phyloP scores from a whole-genome alignment of 2,888 invertebrate genomes.

The Desoria tigrina region DNA sequence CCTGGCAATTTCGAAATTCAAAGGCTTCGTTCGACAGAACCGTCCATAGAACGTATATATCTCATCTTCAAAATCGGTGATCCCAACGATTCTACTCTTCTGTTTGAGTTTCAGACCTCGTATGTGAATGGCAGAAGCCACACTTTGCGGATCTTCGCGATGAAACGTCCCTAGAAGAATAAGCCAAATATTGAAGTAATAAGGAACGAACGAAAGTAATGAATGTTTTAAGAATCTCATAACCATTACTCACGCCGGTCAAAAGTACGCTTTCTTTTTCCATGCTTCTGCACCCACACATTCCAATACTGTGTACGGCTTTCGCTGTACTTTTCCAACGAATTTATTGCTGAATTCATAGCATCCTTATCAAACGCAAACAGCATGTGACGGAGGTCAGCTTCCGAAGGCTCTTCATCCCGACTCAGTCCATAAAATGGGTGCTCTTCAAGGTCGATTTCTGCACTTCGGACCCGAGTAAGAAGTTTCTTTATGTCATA shows the following conservation, averaged over 20 bases:
- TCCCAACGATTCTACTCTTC: slow-evolving; percentile 19
- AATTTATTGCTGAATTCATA: slow-evolving; percentile 30
- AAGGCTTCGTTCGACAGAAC: slow-evolving; percentile 47
- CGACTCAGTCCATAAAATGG: slow-evolving; percentile 34
- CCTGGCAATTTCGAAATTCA: slow-evolving; percentile 25
- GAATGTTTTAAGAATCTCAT: not conserved
- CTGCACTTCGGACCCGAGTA: too few species aligned
- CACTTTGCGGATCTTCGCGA: slow-evolving; percentile 46
- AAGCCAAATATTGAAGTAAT: too few species aligned
- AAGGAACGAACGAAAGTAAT: too few species aligned
- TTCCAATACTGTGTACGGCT: slow-evolving; percentile 41
- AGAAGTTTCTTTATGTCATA: slow-evolving; percentile 41
- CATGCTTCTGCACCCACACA: slow-evolving; percentile 38
- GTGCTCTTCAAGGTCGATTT: slow-evolving; percentile 20
- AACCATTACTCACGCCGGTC: slow-evolving; percentile 43
- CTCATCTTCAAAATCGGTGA: slow-evolving; percentile 42
- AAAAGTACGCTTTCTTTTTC: slow-evolving; percentile 43
- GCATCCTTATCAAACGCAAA: slow-evolving; percentile 41
- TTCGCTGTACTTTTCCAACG: slow-evolving; percentile 34
- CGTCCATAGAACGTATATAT: slow-evolving; percentile 45
- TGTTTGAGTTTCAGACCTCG: slow-evolving; percentile 37
- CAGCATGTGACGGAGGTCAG: slow-evolving; percentile 45
- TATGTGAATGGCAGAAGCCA: slow-evolving; percentile 52
- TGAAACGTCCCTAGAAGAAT: slow-evolving; percentile 52
- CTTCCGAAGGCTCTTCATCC: slow-evolving; percentile 37